Evolutionary conservation across 53 echinoderm and acorn worm species (phyloP), one percentile per base, ranked within the genome.

Genomic region (Hippasteria phrygiana): DNA sequence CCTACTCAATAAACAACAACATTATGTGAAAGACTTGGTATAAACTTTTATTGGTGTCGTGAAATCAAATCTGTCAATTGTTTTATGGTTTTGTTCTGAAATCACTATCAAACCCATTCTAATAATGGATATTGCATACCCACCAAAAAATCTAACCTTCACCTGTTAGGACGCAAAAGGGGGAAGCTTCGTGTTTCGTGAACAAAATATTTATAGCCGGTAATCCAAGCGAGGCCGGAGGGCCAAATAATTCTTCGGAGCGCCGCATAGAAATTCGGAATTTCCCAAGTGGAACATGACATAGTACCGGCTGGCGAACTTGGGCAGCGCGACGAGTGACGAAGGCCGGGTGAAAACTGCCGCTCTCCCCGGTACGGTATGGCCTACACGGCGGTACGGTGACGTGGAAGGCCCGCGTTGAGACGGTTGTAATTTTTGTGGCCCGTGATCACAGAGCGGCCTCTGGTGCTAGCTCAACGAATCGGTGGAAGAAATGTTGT

Each of bases 321-420:
- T 36, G 85, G 70, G 85, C 85, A 69, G 85, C 85, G 85, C 71
- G 85, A 85, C 85, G 85, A 85, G 69, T 85, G 85, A 85, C 85
- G 50, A 20, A 85, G 69, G 70, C 71, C 85, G 85, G 69, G 80
- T 20, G 69, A 70, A 37, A 85, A 70, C 71, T 24, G 51, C 85
- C 38, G 28, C 70, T 70, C 36, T 33, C 29, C 71, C 83, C 83
- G 42, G 83, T 67, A 66, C 45, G 38, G 65, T 26, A 46, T 31
- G 45, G n/a, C n/a, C n/a, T 20, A 51, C 16, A 51, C 51, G 51
- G 51, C 51, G 51, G n/a, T 26, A 34, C 71, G 47, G 31, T 48
- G 85, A 70, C 85, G 69, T 24, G 85, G 85, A 17, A 59, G 59
- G 22, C 26, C 16, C 2, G 2, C 26, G n/a, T 3, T 6, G 43